Evolutionary conservation across 2,797 vertebrate species (phyloP), one percentile per base, ranked within the genome.

Genomic region (Cephalopachus bancanus): DNA sequence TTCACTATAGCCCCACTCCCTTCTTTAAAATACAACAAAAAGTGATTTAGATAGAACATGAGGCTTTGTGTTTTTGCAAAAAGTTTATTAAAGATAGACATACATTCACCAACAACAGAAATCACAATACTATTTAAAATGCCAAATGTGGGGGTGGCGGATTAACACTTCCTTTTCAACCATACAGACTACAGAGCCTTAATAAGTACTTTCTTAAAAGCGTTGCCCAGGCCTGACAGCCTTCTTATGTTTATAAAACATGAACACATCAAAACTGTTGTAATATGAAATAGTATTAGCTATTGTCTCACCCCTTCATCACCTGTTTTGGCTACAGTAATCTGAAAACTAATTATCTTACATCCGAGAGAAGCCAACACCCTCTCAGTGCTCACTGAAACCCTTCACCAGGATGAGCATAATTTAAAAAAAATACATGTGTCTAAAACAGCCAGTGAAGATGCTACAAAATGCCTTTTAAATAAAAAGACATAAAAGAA

Each of bases 301-400:
- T 30, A 62, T 0, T 30, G 57, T 69, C 28, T 80, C 26, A 28
- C 0, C 19, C 15, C 57, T 28, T 49, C 62, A 49, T 74, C 53
- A 59, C 33, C 30, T 49, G 59, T 64, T 80, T 37, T 30, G 51
- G 33, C 30, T 80, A 55, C 11, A 76, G 75, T 30, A 91, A 95
- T 79, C 67, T 71, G 79, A 86, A 93, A 91, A 91, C 86, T 75
- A 80, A 79, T 93, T 53, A 93, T 24, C 51, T 93, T 83, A 94
- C 79, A 76, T 72, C 51, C 17, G 60, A 83, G 49, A 88, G 64
- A 90, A 20, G 33, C 20, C 10, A 88, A 59, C 22, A 88, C n/a
- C 33, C 17, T 88, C 81, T 62, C n/a, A 85, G 12, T 67, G 37
- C 53, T 95, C 44, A 91, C 33, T 76, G 24, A 85, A 84, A 37